A percentile compares a stretch with the other conserved stretches of the same genome.
These are phyloP conservation scores for Cydia amplana DNA, from an alignment of 1,140 invertebrate species.

Conservation along the genomic window DNA sequence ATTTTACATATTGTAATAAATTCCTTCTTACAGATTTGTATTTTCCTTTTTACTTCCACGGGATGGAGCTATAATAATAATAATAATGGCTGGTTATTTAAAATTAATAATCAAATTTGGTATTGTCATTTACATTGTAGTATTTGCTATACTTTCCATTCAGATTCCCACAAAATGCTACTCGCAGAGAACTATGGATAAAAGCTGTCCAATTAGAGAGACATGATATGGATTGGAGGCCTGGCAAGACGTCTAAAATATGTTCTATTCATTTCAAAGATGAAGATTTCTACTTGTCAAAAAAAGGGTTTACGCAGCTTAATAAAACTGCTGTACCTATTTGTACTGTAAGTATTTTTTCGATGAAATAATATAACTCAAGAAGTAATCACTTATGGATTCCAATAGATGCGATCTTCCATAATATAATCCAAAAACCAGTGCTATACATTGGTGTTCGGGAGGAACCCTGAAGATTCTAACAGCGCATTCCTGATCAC, in stretches of 20 bases:
- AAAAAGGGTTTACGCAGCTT: neutral
- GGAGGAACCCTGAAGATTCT: too few relatives aligned
- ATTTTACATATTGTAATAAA: too few relatives aligned
- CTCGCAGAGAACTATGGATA: neutral
- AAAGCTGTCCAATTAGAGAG: neutral
- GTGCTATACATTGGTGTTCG: too few relatives aligned
- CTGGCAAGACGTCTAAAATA: neutral
- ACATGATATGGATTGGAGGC: neutral
- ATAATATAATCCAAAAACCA: too few relatives aligned
- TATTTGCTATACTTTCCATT: neutral
- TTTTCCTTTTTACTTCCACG: too few relatives aligned
- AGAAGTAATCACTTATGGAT: too few relatives aligned
- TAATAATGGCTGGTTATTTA: neutral
- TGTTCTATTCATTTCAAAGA: conserved; percentile 1
- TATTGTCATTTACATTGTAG: too few relatives aligned
- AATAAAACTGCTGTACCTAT: neutral
- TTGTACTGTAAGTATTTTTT: conserved; percentile 1
- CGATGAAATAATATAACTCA: neutral
- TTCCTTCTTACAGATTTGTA: too few relatives aligned
- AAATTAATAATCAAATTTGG: neutral
- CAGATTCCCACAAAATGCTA: neutral
- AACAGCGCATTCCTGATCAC: too few relatives aligned
- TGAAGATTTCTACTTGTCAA: neutral
- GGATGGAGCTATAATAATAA: neutral
- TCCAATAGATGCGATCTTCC: too few relatives aligned